Evolutionary conservation across 2,113 vertebrate species (phyloP).

Genomic region (Aix galericulata): DNA sequence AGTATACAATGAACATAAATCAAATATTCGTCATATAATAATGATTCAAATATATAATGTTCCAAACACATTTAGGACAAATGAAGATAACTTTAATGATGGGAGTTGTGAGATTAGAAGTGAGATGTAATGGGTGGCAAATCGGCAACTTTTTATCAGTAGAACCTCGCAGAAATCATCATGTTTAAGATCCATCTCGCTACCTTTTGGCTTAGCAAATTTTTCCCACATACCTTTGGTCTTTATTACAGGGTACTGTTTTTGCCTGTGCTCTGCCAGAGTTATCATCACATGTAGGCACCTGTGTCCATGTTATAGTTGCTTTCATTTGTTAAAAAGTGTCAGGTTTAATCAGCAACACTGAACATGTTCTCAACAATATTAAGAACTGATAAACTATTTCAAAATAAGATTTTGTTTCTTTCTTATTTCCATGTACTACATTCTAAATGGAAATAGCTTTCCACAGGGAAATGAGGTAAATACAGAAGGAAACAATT

Average conservation of each 20-base stretch:
- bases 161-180: not conserved
- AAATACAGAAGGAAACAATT: not conserved
- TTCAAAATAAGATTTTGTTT: not conserved
- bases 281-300: not conserved
- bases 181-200: not conserved
- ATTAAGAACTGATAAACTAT: not conserved
- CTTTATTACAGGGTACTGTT: not conserved
- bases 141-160: not conserved
- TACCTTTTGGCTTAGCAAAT: not conserved
- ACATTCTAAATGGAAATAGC: not conserved
- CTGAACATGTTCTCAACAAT: not conserved
- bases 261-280: not conserved
- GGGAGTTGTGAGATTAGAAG: not conserved
- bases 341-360: not conserved
- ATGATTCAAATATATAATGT: not conserved
- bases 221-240: not conserved
- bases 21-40: slow-evolving; percentile 12
- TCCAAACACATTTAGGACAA: not conserved
- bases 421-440: not conserved
- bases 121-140: not conserved
- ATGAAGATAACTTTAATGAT: not conserved
- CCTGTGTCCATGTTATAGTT: no score
- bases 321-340: not conserved
- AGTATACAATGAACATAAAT: slow-evolving; percentile 27
- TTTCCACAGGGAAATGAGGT: not conserved